phyloP scores from a whole-genome alignment of 2,888 invertebrate genomes.

The Melanchra persicariae region DNA sequence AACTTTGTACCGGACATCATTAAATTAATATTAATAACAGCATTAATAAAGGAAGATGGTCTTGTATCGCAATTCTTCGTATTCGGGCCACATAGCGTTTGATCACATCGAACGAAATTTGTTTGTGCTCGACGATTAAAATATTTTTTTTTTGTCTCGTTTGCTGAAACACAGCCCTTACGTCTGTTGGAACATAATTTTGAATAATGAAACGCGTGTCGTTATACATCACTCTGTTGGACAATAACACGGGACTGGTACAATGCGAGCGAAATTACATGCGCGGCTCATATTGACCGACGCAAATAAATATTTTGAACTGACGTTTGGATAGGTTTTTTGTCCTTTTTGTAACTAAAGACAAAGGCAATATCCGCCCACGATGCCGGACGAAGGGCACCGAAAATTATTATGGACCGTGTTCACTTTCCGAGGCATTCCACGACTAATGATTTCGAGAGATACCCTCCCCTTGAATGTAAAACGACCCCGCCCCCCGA shows the following conservation, averaged over 20 bases:
- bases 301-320: slow-evolving; percentile 86
- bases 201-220: slow-evolving; percentile 78
- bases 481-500: slow-evolving; percentile 88
- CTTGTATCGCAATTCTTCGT: slow-evolving; percentile 53
- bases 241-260: slow-evolving; percentile 81
- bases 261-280: slow-evolving; percentile 84
- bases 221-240: slow-evolving; percentile 79
- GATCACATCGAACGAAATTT: slow-evolving; percentile 50
- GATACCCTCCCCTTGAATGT: slow-evolving; percentile 90
- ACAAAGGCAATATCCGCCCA: slow-evolving; percentile 89
- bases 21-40: slow-evolving; percentile 62
- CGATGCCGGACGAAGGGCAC: slow-evolving; percentile 82
- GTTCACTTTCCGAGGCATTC: slow-evolving; percentile 87
- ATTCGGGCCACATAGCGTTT: slow-evolving; percentile 48
- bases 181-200: slow-evolving; percentile 75
- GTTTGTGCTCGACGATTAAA: slow-evolving; percentile 56
- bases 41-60: slow-evolving; percentile 61
- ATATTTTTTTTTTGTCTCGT: slow-evolving; percentile 51
- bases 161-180: slow-evolving; percentile 63
- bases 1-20: slow-evolving; percentile 49
- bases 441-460: slow-evolving; percentile 89
- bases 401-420: slow-evolving; percentile 87
- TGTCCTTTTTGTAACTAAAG: slow-evolving; percentile 82
- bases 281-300: slow-evolving; percentile 79
- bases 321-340: slow-evolving; percentile 83